These are phyloP conservation scores for Tringa solitaria DNA, from an alignment of 2,113 vertebrate genomes.

Conservation along the genomic window DNA sequence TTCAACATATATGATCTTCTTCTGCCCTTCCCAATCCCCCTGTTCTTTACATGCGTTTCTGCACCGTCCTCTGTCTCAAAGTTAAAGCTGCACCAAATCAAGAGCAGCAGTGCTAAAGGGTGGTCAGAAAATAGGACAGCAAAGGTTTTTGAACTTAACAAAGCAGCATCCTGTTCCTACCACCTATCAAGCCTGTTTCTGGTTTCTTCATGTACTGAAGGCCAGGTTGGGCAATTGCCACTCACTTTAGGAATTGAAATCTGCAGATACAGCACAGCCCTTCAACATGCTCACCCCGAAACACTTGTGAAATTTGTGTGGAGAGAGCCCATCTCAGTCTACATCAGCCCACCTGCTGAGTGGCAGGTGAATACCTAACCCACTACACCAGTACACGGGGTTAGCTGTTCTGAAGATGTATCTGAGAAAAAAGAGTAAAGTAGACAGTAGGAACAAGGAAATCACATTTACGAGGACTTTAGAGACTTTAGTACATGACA, in stretches of 20 bases:
- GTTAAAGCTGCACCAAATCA: constrained; percentile 20
- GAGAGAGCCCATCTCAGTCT: not conserved
- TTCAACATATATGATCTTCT: not conserved
- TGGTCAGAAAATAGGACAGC: constrained; percentile 56
- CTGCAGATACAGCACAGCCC: not conserved
- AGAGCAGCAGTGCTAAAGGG: constrained; percentile 24
- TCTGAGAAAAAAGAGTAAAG: not conserved
- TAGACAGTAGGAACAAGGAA: not conserved
- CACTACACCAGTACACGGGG: not conserved
- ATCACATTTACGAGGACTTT: not conserved
- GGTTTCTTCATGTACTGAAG: not conserved
- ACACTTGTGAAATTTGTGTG: not conserved
- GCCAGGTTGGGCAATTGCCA: not conserved
- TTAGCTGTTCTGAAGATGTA: not conserved
- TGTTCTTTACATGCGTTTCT: constrained; percentile 11
- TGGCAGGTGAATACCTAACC: not conserved
- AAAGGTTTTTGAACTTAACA: constrained; percentile 43
- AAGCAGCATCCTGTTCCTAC: constrained; percentile 28
- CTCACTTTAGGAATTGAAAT: not conserved
- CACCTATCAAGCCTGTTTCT: constrained; percentile 12
- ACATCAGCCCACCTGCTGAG: not conserved
- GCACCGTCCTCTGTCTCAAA: constrained; percentile 7
- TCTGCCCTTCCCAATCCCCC: not conserved
- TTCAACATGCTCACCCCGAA: not conserved
- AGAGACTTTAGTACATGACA: not conserved